Evolutionary conservation across 2,888 invertebrate genomes (phyloP).

Genomic region (Eumerus sabulonum): DNA sequence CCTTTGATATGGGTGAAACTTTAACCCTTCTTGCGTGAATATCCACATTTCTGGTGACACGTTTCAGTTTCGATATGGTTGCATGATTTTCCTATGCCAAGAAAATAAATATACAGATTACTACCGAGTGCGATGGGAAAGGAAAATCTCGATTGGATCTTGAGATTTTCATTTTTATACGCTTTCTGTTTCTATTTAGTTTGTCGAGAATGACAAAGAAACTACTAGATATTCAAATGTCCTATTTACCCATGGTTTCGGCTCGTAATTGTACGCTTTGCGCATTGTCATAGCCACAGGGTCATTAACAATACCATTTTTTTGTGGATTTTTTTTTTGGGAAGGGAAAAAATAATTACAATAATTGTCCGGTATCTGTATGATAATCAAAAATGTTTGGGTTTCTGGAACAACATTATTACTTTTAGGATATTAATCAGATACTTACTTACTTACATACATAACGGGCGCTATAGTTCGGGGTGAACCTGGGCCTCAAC

Average conservation of each 20-base stretch:
- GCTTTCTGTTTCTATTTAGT: too few relatives aligned
- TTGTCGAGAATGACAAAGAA: conserved; percentile 12
- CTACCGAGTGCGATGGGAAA: background rate
- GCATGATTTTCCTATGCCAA: conserved; percentile 37
- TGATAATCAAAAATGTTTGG: conserved; percentile 56
- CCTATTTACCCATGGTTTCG: conserved; percentile 36
- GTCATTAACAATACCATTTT: conserved; percentile 32
- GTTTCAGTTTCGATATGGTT: conserved; percentile 30
- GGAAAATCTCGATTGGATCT: too few relatives aligned
- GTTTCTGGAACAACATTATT: conserved; percentile 53
- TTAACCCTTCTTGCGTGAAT: conserved; percentile 51
- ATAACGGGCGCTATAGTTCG: too few relatives aligned
- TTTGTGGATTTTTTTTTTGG: conserved; percentile 12
- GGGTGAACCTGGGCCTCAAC: too few relatives aligned
- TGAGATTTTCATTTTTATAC: too few relatives aligned
- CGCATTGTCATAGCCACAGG: conserved; percentile 12
- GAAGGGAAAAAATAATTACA: conserved; percentile 53
- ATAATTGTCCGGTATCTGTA: conserved; percentile 60
- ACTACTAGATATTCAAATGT: conserved; percentile 39
- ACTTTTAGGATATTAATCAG: conserved; percentile 26
- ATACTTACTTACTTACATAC: too few relatives aligned
- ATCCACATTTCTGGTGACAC: conserved; percentile 37
- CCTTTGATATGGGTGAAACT: conserved; percentile 24
- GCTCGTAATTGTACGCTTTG: conserved; percentile 26
- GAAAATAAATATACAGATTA: conserved; percentile 23